phyloP scores from a whole-genome alignment of 2,888 invertebrate genomes.

The Macaria liturata region DNA sequence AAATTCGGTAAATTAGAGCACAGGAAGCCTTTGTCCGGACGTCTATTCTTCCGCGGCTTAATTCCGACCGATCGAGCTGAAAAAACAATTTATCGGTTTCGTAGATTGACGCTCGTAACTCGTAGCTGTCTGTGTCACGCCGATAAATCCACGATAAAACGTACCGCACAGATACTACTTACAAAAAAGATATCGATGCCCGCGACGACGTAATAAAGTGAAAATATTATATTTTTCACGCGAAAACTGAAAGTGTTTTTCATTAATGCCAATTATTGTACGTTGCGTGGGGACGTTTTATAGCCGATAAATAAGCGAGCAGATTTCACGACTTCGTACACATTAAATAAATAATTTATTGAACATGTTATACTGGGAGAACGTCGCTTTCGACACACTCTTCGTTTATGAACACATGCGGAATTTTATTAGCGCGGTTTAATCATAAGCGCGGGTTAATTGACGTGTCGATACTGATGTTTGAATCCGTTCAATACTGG shows the following conservation, averaged over 20 bases:
- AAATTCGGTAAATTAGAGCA: conserved; percentile 38
- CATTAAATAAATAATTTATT: conserved; percentile 23
- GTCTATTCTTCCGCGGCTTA: conserved; percentile 34
- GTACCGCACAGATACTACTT: conserved; percentile 29
- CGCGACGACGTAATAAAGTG: conserved; percentile 25
- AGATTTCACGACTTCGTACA: conserved; percentile 28
- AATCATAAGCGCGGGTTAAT: conserved; percentile 11
- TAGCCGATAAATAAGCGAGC: conserved; percentile 29
- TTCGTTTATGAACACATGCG: conserved; percentile 9
- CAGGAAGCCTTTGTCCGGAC: conserved; percentile 35
- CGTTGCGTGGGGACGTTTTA: conserved; percentile 28
- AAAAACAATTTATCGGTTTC: conserved; percentile 41
- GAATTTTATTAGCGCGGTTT: conserved; percentile 7
- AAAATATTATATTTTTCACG: conserved; percentile 18
- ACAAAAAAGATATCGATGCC: conserved; percentile 25
- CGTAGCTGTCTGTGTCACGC: conserved; percentile 38
- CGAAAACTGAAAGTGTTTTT: conserved; percentile 24
- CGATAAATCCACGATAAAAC: conserved; percentile 38
- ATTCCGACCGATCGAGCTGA: conserved; percentile 36
- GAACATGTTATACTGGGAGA: conserved; percentile 9
- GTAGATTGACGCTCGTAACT: conserved; percentile 41
- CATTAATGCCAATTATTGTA: conserved; percentile 31
- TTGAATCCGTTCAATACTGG: conserved; percentile 4
- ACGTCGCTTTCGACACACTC: conserved; percentile 6
- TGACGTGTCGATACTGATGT: conserved; percentile 10